Conservation (phyloP, 2,113 vertebrate genomes). For the Sapayoa aenigma region DNA sequence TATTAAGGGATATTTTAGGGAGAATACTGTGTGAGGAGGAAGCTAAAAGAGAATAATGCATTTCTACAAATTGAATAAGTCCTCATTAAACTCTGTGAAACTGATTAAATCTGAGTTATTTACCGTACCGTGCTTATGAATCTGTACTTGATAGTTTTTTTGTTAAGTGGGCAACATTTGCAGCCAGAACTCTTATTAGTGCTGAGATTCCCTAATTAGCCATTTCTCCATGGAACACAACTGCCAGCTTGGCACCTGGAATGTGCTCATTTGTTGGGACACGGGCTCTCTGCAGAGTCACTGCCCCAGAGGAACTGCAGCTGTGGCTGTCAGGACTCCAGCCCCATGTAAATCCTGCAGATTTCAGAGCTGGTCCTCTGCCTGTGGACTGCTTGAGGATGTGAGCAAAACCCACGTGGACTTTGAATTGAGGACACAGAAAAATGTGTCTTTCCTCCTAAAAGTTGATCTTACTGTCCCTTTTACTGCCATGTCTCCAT, state of each 20-base stretch:
- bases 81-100: neutral
- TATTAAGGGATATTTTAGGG: neutral
- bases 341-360: neutral
- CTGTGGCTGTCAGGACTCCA: neutral
- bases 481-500: neutral
- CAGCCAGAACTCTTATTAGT: neutral
- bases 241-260: neutral
- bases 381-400: neutral
- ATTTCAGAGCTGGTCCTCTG: neutral
- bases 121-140: neutral
- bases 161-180: neutral
- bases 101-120: constrained; percentile 1
- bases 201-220: neutral
- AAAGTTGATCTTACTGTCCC: neutral
- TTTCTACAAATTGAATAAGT: neutral
- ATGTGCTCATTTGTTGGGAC: neutral
- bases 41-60: neutral
- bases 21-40: neutral
- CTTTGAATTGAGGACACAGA: neutral
- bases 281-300: neutral
- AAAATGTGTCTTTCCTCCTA: neutral
- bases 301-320: neutral
- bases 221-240: neutral
- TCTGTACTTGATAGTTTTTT: neutral
- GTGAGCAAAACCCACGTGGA: neutral